phyloP scores from a whole-genome alignment of 2,113 vertebrate species.

The Pachycephala philippinensis region DNA sequence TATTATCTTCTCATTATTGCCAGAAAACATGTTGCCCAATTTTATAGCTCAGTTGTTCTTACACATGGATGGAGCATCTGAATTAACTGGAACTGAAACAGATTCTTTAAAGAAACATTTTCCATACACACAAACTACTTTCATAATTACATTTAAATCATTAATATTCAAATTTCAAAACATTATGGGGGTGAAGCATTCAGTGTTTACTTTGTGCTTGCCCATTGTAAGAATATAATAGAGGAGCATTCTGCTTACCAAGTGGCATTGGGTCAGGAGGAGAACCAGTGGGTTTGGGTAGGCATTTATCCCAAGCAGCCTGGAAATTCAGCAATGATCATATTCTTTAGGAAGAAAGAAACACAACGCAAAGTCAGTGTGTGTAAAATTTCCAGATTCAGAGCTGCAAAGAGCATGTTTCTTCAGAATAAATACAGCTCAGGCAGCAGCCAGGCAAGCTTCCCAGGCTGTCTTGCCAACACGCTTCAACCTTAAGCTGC shows the following conservation, averaged over 20 bases:
- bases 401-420: neutral
- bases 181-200: neutral
- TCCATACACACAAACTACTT: neutral
- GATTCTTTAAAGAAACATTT: conserved; percentile 38
- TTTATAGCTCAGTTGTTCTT: conserved; percentile 74
- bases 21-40: conserved; percentile 71
- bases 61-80: conserved; percentile 58
- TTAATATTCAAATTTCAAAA: conserved; percentile 56
- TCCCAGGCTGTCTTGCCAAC: neutral
- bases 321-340: neutral
- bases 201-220: conserved; percentile 38
- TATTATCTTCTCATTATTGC: conserved; percentile 76
- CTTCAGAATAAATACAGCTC: neutral
- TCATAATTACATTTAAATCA: conserved; percentile 48
- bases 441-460: neutral
- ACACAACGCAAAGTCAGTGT: neutral
- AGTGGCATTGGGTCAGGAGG: neutral
- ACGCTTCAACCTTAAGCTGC: neutral
- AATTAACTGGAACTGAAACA: conserved; percentile 66
- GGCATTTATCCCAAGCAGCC: neutral
- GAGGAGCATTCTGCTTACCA: neutral
- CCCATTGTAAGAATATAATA: neutral
- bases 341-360: neutral
- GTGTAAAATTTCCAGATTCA: neutral
- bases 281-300: neutral